Evolutionary conservation across 2,888 invertebrate genomes (phyloP), one percentile per base, ranked within the genome.

Genomic region (Chrysina gloriosa): DNA sequence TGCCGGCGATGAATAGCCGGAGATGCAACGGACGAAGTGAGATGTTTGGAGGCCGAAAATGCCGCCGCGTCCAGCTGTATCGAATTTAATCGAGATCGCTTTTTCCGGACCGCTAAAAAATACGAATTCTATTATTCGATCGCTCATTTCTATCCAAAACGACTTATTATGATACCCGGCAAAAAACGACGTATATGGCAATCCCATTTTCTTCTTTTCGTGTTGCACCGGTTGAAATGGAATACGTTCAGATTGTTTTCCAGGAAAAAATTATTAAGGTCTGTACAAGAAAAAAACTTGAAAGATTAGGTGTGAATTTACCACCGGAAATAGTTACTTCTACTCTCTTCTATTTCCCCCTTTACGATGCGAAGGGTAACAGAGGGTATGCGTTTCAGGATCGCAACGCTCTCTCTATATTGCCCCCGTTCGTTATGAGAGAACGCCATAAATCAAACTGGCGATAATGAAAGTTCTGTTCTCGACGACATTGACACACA

Each of bases 401-500:
- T n/a, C 39, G 11, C 39, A 39, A 25, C 58, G 23, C 54, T 19
- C 58, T 47, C 47, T 58, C 27, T 29, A 58, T 58, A 39, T 39
- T 23, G 39, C 25, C 42, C 42, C 39, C 39, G 58, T 39, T 25
- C 64, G 29, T 47, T 63, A 63, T 29, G 31, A 36, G 21, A 7
- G 50, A 36, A 19, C 69, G n/a, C 64, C 72, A 69, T 72, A 72
- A 72, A 72, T 72, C 72, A 72, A 68, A 69, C 45, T 61, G 68
- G 71, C 68, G 72, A 71, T 69, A 71, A 72, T 71, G 72, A 72
- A 71, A 72, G 69, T 69, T 66, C 67, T 72, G 69, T 58, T 65
- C 67, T 52, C 67, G 67, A 67, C 65, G 70, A 70, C 70, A 68
- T 72, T 70, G 70, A 72, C 70, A 72, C 63, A 70, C 68, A 72